A percentile compares a stretch with the other conserved stretches of the same genome.
Conservation (phyloP, 2,888 invertebrate genomes). For the Pseudococcus longispinus region DNA sequence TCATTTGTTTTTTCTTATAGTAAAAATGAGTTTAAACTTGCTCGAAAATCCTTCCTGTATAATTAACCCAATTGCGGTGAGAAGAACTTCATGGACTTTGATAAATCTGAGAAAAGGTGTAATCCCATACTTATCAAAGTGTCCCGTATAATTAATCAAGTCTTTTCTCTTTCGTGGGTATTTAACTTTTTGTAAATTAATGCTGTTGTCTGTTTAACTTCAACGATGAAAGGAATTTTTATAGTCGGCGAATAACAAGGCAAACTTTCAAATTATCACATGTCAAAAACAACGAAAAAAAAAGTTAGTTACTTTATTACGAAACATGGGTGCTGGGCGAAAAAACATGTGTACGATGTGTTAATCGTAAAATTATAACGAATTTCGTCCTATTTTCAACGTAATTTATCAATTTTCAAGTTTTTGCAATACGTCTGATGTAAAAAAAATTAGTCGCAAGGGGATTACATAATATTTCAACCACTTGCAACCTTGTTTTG, state of each 20-base stretch:
- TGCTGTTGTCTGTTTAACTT: conserved; percentile 51
- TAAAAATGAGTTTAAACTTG: conserved; percentile 45
- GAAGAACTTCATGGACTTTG: conserved; percentile 46
- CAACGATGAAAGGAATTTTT: conserved; percentile 42
- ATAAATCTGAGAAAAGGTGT: conserved; percentile 53
- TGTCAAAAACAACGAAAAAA: conserved; percentile 37
- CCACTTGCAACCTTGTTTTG: too few species aligned
- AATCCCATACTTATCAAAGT: conserved; percentile 49
- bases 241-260: conserved; percentile 5
- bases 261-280: conserved; percentile 43
- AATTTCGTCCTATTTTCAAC: too few species aligned
- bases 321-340: background rate
- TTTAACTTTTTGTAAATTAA: conserved; percentile 55
- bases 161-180: conserved; percentile 51
- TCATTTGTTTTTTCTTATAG: conserved; percentile 38
- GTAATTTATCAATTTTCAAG: too few species aligned
- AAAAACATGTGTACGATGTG: background rate
- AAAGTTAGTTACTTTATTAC: background rate
- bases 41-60: conserved; percentile 40
- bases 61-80: conserved; percentile 45
- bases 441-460: too few species aligned
- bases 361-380: background rate
- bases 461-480: too few species aligned
- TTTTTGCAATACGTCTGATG: too few species aligned
- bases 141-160: conserved; percentile 42